Evolutionary conservation across 1,140 invertebrate genomes (phyloP).

Genomic region (Meloidogyne floridensis): DNA sequence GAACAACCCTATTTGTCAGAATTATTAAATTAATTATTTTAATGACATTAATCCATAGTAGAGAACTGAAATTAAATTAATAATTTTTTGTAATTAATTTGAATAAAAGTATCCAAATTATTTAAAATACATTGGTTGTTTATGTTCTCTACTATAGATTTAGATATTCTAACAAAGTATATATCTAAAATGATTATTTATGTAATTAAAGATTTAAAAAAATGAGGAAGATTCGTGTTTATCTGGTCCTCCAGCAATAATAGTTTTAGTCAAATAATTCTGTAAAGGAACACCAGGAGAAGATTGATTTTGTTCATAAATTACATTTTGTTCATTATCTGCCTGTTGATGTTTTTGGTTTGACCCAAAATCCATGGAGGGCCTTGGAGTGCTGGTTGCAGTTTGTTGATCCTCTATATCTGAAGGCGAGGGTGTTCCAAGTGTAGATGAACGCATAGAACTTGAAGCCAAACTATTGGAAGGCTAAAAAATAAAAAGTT

Average conservation of each 20-base stretch:
- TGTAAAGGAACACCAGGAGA: not conserved
- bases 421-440: not conserved
- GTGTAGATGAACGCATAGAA: not conserved
- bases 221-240: not conserved
- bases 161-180: too few relatives aligned
- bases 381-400: not conserved
- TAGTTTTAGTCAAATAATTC: not conserved
- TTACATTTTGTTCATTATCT: not conserved
- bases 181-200: not conserved
- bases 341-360: not conserved
- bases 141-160: not conserved
- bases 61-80: too few relatives aligned
- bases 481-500: not conserved
- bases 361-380: not conserved
- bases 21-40: too few relatives aligned
- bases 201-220: not conserved
- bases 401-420: not conserved
- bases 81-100: too few relatives aligned
- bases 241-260: not conserved
- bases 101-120: too few relatives aligned
- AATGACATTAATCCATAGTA: too few relatives aligned
- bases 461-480: not conserved
- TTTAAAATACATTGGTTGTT: too few relatives aligned
- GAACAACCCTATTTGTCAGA: too few relatives aligned
- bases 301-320: slow-evolving; percentile 1